Evolutionary conservation across 2,888 invertebrate species (phyloP).

Genomic region (Ochropleura leucogaster): DNA sequence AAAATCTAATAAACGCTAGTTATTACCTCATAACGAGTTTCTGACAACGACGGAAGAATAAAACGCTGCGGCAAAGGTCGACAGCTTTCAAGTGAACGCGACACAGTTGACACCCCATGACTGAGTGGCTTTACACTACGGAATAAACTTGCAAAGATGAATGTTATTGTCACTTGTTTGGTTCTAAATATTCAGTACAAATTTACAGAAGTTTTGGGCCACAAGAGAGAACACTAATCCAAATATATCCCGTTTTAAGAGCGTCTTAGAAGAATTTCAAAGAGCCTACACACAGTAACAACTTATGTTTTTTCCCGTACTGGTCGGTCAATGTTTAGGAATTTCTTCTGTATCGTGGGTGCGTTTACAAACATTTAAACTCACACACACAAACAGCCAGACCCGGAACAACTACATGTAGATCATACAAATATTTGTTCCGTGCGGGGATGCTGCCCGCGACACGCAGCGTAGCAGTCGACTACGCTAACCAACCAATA

Average conservation of each 20-base stretch:
- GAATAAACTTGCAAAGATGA: not conserved
- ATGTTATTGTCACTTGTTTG: not conserved
- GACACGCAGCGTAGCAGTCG: too few relatives aligned
- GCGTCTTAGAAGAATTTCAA: not conserved
- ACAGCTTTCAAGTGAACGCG: conserved; percentile 61
- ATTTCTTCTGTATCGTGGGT: too few relatives aligned
- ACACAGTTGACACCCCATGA: conserved; percentile 16
- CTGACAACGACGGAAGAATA: conserved; percentile 57
- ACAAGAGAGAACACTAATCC: too few relatives aligned
- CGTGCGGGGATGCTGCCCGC: too few relatives aligned
- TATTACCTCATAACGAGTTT: conserved; percentile 60
- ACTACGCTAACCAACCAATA: not conserved
- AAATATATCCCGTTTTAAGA: not conserved
- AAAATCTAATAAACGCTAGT: conserved; percentile 14
- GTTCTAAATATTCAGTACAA: not conserved
- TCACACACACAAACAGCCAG: too few relatives aligned
- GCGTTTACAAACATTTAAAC: too few relatives aligned
- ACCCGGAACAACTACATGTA: too few relatives aligned
- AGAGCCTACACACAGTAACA: too few relatives aligned
- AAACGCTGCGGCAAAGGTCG: conserved; percentile 54
- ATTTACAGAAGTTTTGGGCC: not conserved
- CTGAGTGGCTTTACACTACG: not conserved
- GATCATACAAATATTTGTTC: too few relatives aligned
- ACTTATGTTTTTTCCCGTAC: too few relatives aligned
- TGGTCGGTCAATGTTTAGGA: too few relatives aligned